Evolutionary conservation across 64 coral and sea anemone species (phyloP), one percentile per base, ranked within the genome.

Genomic region (Orbicella faveolata): DNA sequence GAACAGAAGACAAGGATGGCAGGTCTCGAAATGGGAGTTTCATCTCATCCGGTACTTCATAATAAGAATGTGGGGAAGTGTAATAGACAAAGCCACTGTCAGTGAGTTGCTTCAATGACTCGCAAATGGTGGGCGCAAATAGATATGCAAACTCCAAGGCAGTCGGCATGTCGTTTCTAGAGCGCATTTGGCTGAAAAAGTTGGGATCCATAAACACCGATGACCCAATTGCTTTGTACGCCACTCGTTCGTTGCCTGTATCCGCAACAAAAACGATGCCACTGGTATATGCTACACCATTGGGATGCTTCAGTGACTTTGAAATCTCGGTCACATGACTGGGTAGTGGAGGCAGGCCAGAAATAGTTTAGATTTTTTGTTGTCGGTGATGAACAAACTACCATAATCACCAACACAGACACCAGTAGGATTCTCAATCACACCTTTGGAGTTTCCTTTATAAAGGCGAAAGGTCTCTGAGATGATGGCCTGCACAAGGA

Each of bases 261-360:
- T 81, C 78, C 7, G 65, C 88, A 59, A 90, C 65, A 23, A 90
- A 90, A 23, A 81, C 88, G 77, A 74, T 41, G 39, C 39, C 88
- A 81, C 81, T 80, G 3, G 44, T 35, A 81, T 51, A 74, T 62
- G 78, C 73, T 1, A 81, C 77, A 36, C 88, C 78, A 81, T 74
- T 90, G 4, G 77, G 66, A 41, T 51, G 1, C 12, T 16, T 52
- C 21, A 90, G 15, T 62, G 88, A 81, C 77, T 61, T 90, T 8
- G 78, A 82, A 26, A 90, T 23, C 64, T 90, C 88, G 18, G 88
- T 90, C 30, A 90, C 37, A 20, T 90, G 1, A 83, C 78, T 34
- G 88, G 78, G 30, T 90, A 90, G 51, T 90, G 88, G 54, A 90
- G 88, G 67, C 88, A 78, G 16, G 78, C 88, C 35, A 90, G 88